A percentile compares a stretch with the other conserved stretches of the same genome.
Evolutionary conservation across 2,888 invertebrate species (phyloP).

Genomic region (Sceliomorpha sp.): DNA sequence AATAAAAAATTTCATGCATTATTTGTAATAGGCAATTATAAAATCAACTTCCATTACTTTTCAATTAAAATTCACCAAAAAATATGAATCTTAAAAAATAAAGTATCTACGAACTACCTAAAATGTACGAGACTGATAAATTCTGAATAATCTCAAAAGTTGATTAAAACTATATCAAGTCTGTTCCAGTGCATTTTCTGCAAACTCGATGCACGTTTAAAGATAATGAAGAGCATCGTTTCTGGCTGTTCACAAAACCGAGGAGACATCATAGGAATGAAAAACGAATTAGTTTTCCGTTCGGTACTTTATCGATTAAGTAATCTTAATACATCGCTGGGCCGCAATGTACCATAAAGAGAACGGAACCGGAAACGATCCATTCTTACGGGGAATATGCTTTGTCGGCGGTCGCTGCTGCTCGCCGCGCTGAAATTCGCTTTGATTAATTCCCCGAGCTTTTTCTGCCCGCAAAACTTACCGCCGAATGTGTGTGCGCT

Average conservation of each 20-base stretch:
- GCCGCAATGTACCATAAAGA: conserved; percentile 81
- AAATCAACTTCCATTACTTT: no score
- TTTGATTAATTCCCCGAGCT: conserved; percentile 78
- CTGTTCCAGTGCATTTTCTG: conserved; percentile 6
- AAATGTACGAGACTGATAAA: no score
- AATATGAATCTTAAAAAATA: no score
- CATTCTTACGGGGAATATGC: conserved; percentile 80
- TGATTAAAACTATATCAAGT: no score
- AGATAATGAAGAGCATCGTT: conserved; percentile 45
- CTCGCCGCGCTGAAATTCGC: conserved; percentile 72
- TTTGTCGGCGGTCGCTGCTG: conserved; percentile 75
- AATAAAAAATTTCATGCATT: no score
- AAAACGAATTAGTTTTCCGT: conserved; percentile 75
- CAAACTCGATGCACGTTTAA: conserved; percentile 30
- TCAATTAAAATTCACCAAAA: no score
- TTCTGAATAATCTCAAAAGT: no score
- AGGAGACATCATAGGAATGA: conserved; percentile 57
- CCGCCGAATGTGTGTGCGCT: conserved; percentile 38
- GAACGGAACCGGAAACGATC: conserved; percentile 80
- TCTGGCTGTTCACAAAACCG: conserved; percentile 34
- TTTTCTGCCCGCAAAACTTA: conserved; percentile 59
- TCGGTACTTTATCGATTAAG: conserved; percentile 79
- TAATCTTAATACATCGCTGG: conserved; percentile 81
- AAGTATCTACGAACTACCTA: no score
- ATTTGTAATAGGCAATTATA: no score